Conservation (phyloP, 2,797 vertebrate genomes). For the Pangasius sanitwongsei region DNA sequence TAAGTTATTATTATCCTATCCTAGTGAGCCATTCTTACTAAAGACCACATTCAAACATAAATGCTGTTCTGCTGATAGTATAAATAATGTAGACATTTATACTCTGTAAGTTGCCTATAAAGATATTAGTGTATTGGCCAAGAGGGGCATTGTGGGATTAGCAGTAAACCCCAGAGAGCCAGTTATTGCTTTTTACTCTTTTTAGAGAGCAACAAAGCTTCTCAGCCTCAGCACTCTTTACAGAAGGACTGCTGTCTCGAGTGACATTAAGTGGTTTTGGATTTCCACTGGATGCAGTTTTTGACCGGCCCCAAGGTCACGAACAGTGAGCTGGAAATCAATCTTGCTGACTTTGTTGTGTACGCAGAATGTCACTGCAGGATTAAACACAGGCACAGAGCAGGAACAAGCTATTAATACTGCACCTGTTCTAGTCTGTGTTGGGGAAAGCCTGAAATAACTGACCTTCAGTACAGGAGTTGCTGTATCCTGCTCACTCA, state of each 20-base stretch:
- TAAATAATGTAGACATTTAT: background rate
- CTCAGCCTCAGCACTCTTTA: background rate
- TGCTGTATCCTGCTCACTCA: background rate
- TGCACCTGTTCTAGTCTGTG: constrained; percentile 19
- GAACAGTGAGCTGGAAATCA: constrained; percentile 25
- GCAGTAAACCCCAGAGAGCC: background rate
- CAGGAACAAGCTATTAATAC: constrained; percentile 41
- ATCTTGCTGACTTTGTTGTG: constrained; percentile 37
- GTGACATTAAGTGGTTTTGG: constrained; percentile 17
- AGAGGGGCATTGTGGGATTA: constrained; percentile 9
- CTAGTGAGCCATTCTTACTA: background rate
- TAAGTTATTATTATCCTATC: constrained; percentile 11
- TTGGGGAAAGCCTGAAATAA: constrained; percentile 37
- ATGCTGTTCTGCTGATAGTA: background rate
- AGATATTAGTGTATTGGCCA: background rate
- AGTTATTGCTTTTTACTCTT: constrained; percentile 23
- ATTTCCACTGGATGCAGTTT: constrained; percentile 33
- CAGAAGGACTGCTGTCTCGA: background rate
- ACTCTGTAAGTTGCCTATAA: background rate
- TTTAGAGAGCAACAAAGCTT: constrained; percentile 17
- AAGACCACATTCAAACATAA: constrained; percentile 10
- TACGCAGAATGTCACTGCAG: constrained; percentile 35
- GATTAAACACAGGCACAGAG: constrained; percentile 26
- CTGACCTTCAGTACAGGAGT: constrained; percentile 20
- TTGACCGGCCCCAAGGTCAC: constrained; percentile 24